phyloP scores from a whole-genome alignment of 1,140 invertebrate species.

The Pomacea maculata region DNA sequence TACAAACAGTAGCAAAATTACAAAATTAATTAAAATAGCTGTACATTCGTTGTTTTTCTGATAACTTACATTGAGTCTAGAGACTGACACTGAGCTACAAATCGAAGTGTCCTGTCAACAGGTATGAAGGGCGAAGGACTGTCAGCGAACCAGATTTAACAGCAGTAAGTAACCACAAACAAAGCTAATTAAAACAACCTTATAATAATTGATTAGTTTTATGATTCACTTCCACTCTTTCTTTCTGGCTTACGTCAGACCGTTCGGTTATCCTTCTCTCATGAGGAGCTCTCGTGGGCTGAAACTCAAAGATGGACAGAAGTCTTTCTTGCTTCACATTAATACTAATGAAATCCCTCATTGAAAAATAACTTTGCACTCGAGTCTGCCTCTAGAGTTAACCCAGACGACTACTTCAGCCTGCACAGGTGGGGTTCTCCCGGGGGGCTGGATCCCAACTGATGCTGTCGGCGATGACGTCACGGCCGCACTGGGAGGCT shows the following conservation, averaged over 20 bases:
- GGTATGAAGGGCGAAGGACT: slow-evolving; percentile 1
- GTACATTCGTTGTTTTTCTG: too few species aligned
- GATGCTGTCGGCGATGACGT: slow-evolving; percentile 43
- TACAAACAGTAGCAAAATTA: too few species aligned
- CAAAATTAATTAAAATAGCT: too few species aligned
- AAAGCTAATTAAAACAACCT: too few species aligned
- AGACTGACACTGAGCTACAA: too few species aligned
- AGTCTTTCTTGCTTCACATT: too few species aligned
- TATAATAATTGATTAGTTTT: not conserved
- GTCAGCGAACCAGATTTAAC: slow-evolving; percentile 14
- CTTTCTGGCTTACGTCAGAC: not conserved
- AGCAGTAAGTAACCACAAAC: not conserved
- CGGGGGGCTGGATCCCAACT: slow-evolving; percentile 59
- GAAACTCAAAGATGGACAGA: too few species aligned
- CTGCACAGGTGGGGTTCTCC: slow-evolving; percentile 43
- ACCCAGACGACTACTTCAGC: not conserved
- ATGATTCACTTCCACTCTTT: not conserved
- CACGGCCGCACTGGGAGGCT: slow-evolving; percentile 70
- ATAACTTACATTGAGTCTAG: too few species aligned
- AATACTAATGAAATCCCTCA: too few species aligned
- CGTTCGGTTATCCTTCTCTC: not conserved
- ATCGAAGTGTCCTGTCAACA: not conserved
- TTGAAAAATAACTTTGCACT: too few species aligned
- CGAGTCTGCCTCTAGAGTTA: not conserved
- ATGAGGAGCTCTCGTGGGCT: not conserved